Evolutionary conservation across 1,140 invertebrate species (phyloP).

Genomic region (Ruditapes philippinarum): DNA sequence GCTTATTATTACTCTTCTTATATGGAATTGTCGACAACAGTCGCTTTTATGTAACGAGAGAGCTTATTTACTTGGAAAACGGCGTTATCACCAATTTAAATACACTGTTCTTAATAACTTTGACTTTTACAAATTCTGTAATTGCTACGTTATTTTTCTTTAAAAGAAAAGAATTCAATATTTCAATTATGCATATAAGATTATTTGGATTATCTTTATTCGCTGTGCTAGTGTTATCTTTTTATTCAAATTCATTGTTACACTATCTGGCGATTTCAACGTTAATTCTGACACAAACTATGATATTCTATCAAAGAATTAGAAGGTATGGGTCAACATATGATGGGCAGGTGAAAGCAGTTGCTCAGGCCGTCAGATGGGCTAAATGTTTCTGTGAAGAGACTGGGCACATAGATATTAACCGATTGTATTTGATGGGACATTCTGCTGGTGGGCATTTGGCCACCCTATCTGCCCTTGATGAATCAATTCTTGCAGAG

Average conservation of each 20-base stretch:
- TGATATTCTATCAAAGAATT: slow-evolving; percentile 19
- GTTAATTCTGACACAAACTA: slow-evolving; percentile 17
- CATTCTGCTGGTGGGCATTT: slow-evolving; percentile 71
- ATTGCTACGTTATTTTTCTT: not conserved
- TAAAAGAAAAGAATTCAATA: not conserved
- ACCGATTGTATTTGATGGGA: slow-evolving; percentile 61
- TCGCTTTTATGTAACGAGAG: too few relatives aligned
- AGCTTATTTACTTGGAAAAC: not conserved
- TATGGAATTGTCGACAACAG: not conserved
- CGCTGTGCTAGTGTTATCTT: not conserved
- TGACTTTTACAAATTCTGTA: not conserved
- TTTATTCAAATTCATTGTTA: not conserved
- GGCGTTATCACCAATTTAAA: not conserved
- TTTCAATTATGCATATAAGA: not conserved
- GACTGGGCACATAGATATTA: not conserved
- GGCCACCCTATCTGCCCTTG: slow-evolving; percentile 45
- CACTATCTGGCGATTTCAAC: not conserved
- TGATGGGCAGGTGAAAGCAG: slow-evolving; percentile 44
- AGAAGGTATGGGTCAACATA: not conserved
- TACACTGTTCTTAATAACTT: not conserved
- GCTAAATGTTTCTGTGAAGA: slow-evolving; percentile 34
- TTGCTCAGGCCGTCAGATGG: slow-evolving; percentile 54
- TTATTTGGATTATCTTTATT: not conserved
- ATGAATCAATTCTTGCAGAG: not conserved
- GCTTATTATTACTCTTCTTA: not conserved